Conservation (phyloP, 2,113 vertebrate genomes). For the Cyphomyrus discorhynchus region DNA sequence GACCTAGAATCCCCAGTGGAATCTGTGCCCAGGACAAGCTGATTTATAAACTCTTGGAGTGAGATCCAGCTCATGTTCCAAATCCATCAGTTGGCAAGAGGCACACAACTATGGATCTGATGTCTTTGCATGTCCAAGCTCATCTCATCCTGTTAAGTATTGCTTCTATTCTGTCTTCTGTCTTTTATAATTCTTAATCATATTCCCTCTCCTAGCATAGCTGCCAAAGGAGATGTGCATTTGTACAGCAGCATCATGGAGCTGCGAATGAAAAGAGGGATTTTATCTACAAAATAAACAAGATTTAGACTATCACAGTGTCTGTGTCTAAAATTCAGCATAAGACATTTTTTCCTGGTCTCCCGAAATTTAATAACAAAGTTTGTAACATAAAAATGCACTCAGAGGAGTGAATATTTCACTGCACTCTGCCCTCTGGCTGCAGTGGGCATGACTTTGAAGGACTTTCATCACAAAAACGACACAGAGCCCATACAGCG, state of each 20-base stretch:
- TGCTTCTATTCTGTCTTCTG: neutral
- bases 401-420: slow-evolving; percentile 57
- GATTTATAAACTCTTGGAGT: neutral
- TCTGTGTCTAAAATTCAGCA: slow-evolving; percentile 16
- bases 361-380: slow-evolving; percentile 33
- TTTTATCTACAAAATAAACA: neutral
- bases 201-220: neutral
- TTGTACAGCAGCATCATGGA: neutral
- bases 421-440: slow-evolving; percentile 46
- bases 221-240: neutral
- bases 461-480: slow-evolving; percentile 38
- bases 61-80: neutral
- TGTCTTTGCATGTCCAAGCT: neutral
- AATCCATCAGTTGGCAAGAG: neutral
- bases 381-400: slow-evolving; percentile 55
- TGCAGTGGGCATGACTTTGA: slow-evolving; percentile 40
- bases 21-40: neutral
- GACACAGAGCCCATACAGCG: slow-evolving; percentile 30
- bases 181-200: neutral
- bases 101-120: neutral
- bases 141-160: neutral
- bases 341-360: slow-evolving; percentile 35
- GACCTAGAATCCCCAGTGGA: neutral
- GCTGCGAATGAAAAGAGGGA: neutral
- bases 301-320: neutral